These are phyloP conservation scores for Leptopilina clavipes DNA, from an alignment of 1,140 invertebrate species.

Conservation along the genomic window DNA sequence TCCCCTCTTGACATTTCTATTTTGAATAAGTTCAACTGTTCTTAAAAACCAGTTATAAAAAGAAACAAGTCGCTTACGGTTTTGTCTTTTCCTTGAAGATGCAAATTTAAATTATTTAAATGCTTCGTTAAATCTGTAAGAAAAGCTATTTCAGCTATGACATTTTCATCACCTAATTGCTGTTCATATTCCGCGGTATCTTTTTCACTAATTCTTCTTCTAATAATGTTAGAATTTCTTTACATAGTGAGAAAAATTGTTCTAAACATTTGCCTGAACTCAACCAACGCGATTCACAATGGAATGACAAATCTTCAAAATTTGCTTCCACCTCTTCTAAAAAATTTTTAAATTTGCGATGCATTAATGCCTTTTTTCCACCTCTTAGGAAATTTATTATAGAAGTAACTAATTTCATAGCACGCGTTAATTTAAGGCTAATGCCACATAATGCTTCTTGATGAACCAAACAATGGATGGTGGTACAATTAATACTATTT, in stretches of 20 bases:
- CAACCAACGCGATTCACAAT: neutral
- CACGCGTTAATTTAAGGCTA: conserved; percentile 47
- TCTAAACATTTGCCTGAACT: neutral
- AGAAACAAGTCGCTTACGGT: conserved; percentile 1
- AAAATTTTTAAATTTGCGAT: neutral
- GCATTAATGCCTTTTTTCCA: neutral
- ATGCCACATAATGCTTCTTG: conserved; percentile 49
- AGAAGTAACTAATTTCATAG: conserved; percentile 45
- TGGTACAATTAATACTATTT: conserved; percentile 41
- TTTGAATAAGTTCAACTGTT: conserved; percentile 9
- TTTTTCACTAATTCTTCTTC: neutral
- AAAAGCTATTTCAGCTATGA: neutral
- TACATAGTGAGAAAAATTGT: neutral
- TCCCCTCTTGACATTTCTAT: conserved; percentile 22
- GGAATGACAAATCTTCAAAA: neutral
- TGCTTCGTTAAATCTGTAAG: neutral
- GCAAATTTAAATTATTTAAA: neutral
- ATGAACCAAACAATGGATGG: conserved; percentile 46
- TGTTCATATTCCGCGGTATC: neutral
- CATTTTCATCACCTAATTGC: neutral
- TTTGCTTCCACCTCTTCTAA: neutral
- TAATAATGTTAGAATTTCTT: neutral
- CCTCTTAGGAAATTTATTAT: conserved; percentile 51
- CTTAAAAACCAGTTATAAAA: neutral
- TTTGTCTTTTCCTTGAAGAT: neutral